phyloP scores from a whole-genome alignment of 2,113 vertebrate species.

The Bostrychus sinensis region DNA sequence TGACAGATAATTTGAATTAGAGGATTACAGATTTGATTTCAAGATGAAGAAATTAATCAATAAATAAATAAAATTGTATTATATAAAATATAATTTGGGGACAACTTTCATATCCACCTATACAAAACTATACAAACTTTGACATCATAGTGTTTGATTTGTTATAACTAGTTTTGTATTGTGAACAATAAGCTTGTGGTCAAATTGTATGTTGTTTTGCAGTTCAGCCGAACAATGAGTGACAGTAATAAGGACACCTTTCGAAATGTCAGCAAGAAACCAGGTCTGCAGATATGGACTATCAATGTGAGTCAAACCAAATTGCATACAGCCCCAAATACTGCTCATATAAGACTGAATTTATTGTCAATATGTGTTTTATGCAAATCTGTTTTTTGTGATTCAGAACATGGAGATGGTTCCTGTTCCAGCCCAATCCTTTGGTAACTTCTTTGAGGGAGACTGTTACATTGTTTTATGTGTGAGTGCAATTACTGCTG shows the following conservation, averaged over 20 bases:
- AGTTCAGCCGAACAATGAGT: conserved; percentile 81
- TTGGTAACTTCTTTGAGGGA: conserved; percentile 90
- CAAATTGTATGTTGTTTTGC: conserved; percentile 39
- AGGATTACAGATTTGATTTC: no score
- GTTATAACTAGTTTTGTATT: no score
- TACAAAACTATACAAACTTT: no score
- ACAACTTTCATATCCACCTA: no score
- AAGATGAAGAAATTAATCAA: no score
- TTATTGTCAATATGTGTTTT: neutral
- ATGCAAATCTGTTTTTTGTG: conserved; percentile 28
- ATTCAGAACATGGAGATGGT: conserved; percentile 88
- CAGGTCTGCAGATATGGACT: conserved; percentile 91
- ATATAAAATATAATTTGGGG: no score
- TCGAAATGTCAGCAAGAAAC: conserved; percentile 74
- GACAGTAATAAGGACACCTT: conserved; percentile 58
- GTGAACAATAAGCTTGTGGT: no score
- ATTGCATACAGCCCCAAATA: neutral
- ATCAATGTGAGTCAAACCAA: conserved; percentile 84
- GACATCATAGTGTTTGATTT: no score
- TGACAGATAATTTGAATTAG: no score
- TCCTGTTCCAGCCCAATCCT: conserved; percentile 81
- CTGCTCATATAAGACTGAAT: no score
- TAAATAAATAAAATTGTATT: no score
- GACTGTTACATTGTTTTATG: conserved; percentile 88
- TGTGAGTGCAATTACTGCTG: conserved; percentile 75